Conservation (phyloP, 2,888 invertebrate species). For the Pseudococcus viburni region DNA sequence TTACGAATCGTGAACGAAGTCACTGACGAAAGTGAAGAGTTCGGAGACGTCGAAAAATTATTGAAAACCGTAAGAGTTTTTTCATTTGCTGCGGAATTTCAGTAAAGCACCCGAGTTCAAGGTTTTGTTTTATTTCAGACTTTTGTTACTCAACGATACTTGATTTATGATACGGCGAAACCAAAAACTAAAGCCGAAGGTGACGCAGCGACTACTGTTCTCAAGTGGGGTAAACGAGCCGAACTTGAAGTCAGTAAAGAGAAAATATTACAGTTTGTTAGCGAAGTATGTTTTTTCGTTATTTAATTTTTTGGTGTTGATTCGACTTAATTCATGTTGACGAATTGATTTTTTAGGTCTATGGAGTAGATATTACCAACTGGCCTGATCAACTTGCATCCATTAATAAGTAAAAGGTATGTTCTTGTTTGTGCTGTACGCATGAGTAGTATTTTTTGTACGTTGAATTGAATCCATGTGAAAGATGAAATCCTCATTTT, state of each 20-base stretch:
- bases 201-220: background rate
- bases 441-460: background rate
- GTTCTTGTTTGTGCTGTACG: background rate
- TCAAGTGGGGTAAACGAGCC: background rate
- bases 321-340: background rate
- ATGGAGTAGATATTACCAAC: constrained; percentile 50
- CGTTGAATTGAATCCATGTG: no score
- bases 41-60: constrained; percentile 4
- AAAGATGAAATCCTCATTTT: background rate
- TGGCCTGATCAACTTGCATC: constrained; percentile 7
- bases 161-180: background rate
- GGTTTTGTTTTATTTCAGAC: background rate
- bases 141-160: constrained; percentile 23
- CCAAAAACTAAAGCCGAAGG: background rate
- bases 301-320: background rate
- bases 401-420: background rate
- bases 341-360: background rate
- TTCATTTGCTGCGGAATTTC: background rate
- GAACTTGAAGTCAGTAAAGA: constrained; percentile 27
- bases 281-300: constrained; percentile 1
- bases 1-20: background rate
- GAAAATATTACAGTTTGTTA: constrained; percentile 18
- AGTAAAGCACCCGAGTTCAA: background rate
- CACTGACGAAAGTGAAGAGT: background rate
- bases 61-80: background rate